Base-by-base conservation (phyloP, 2,797 vertebrate genomes). In the Eospalax fontanierii region DNA sequence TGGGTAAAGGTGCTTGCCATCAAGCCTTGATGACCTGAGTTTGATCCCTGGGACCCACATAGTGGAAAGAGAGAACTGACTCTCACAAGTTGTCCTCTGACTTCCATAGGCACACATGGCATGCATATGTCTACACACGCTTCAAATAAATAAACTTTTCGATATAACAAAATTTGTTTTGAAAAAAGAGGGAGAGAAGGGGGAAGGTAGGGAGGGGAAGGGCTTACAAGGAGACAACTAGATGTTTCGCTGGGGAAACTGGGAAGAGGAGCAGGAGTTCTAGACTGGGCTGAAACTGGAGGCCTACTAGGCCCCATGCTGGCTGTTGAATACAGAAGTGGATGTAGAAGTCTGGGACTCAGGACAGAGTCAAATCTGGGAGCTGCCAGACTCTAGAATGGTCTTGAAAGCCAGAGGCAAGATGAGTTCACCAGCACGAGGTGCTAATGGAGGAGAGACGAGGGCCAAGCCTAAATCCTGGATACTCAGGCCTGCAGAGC, bases 281-380 rank as follows among this genome's bases (percentile, higher is more conserved):
- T 73, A 61, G 33, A 65, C 21, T 54, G 68, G 54, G 21, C 6
- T 50, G 1, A 6, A 14, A 63, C 30, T 18, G 59, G 76, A 33
- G 33, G 4, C 15, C 57, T 5, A 0, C 26, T 30, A 21, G 35
- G 61, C 33, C 22, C 18, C 4, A 1, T 4, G 12, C 28, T 6
- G 65, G 26, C 70, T 65, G n/a, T 38, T 4, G 18, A 66, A 30
- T 14, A 28, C 22, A 35, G 16, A 15, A 38, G 3, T 61, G 26
- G 65, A 70, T n/a, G 15, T 19, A 19, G 35, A 57, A 26, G 24
- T 63, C 28, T 84, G 76, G 46, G 68, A 73, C 70, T 74, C 26
- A 6, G 80, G 73, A n/a, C 18, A 85, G 63, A 84, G 22, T 63
- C 61, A 73, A 19, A 65, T 50, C 24, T 78, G 81, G 80, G 33